These are phyloP conservation scores for Pollachius pollachius DNA, from an alignment of 2,113 vertebrate species.

Conservation along the genomic window DNA sequence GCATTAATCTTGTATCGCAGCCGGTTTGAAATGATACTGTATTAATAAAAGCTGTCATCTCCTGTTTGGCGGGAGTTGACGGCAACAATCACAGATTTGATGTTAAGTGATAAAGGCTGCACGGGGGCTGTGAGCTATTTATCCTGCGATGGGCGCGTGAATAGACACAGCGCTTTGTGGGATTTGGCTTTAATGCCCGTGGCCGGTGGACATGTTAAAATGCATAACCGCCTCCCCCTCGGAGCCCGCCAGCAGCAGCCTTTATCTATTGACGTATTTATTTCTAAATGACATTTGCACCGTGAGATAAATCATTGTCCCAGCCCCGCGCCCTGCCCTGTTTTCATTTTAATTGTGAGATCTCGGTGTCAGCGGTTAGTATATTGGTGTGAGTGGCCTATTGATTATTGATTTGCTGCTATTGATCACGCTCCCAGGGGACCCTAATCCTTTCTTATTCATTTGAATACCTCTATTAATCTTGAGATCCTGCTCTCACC, in stretches of 20 bases:
- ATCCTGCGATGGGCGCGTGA: conserved; percentile 38
- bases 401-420: conserved; percentile 83
- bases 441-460: conserved; percentile 82
- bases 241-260: conserved; percentile 58
- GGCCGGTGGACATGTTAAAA: conserved; percentile 60
- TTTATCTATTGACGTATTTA: conserved; percentile 76
- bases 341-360: conserved; percentile 81
- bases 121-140: conserved; percentile 50
- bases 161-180: conserved; percentile 39
- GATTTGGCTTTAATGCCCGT: conserved; percentile 53
- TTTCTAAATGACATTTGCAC: conserved; percentile 75
- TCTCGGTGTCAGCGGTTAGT: conserved; percentile 81
- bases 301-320: conserved; percentile 77
- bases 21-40: conserved; percentile 58
- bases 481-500: conserved; percentile 75
- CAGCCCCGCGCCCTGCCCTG: conserved; percentile 65
- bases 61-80: conserved; percentile 43
- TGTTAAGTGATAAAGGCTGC: conserved; percentile 57
- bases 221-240: conserved; percentile 63
- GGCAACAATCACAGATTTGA: conserved; percentile 53
- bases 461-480: conserved; percentile 84
- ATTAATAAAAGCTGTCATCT: conserved; percentile 68
- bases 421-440: conserved; percentile 75
- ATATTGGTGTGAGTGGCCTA: conserved; percentile 86
- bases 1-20: conserved; percentile 57